phyloP scores from a whole-genome alignment of 2,113 vertebrate species.

The Leptocoma aspasia region DNA sequence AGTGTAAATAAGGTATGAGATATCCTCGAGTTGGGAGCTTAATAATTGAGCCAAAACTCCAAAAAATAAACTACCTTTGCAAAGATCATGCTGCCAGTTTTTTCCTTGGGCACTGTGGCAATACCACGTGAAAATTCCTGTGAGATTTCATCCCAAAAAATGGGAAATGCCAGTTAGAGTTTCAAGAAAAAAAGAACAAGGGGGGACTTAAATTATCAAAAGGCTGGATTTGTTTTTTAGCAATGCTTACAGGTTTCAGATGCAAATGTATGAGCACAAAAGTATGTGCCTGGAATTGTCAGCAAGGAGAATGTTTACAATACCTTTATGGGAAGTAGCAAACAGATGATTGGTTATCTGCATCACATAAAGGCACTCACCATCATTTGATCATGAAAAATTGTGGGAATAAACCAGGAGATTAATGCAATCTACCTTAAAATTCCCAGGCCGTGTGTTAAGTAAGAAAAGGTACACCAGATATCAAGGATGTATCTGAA shows the following conservation, averaged over 20 bases:
- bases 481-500: not conserved
- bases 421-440: not conserved
- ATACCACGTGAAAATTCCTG: not conserved
- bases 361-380: not conserved
- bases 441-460: not conserved
- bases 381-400: not conserved
- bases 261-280: not conserved
- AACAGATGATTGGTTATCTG: not conserved
- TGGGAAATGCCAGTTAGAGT: not conserved
- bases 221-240: not conserved
- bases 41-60: not conserved
- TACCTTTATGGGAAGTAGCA: not conserved
- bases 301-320: not conserved
- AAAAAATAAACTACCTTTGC: not conserved
- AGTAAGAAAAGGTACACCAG: not conserved
- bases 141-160: not conserved
- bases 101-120: not conserved
- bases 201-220: not conserved
- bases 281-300: not conserved
- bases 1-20: not conserved
- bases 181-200: not conserved
- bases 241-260: not conserved
- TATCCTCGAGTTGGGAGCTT: not conserved
- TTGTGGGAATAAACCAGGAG: not conserved
- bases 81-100: not conserved